Conservation (phyloP, 2,888 invertebrate species). For the Candidula unifasciata region DNA sequence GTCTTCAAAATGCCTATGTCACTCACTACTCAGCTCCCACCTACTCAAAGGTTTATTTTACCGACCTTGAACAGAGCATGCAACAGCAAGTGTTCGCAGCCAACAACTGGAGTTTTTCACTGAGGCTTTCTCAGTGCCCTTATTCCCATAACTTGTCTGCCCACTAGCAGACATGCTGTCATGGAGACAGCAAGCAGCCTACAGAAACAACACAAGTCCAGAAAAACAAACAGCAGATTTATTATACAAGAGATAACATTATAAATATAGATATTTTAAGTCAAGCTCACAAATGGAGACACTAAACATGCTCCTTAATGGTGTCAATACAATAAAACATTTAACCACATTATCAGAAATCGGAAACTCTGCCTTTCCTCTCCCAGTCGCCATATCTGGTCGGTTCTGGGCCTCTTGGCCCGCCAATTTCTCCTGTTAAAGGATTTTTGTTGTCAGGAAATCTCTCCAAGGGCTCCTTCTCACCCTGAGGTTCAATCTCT, state of each 20-base stretch:
- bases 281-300: not conserved
- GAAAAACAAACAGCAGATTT: too few relatives aligned
- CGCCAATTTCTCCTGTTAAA: constrained; percentile 94
- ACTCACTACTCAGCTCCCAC: too few relatives aligned
- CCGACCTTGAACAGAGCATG: too few relatives aligned
- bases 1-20: too few relatives aligned
- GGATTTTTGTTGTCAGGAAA: constrained; percentile 94
- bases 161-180: too few relatives aligned
- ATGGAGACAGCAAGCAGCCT: too few relatives aligned
- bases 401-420: constrained; percentile 97
- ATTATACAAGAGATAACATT: not conserved
- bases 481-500: constrained; percentile 85
- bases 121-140: too few relatives aligned
- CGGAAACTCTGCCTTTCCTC: constrained; percentile 95
- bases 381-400: constrained; percentile 99
- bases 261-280: not conserved
- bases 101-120: too few relatives aligned
- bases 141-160: too few relatives aligned
- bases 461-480: constrained; percentile 87
- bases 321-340: not conserved
- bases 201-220: not conserved
- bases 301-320: not conserved
- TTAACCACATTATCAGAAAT: constrained; percentile 84
- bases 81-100: too few relatives aligned
- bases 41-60: too few relatives aligned